Percentiles rank a stretch among this genome's conserved stretches.
phyloP scores from a whole-genome alignment of 1,140 invertebrate genomes.

The Colletes latitarsis region DNA sequence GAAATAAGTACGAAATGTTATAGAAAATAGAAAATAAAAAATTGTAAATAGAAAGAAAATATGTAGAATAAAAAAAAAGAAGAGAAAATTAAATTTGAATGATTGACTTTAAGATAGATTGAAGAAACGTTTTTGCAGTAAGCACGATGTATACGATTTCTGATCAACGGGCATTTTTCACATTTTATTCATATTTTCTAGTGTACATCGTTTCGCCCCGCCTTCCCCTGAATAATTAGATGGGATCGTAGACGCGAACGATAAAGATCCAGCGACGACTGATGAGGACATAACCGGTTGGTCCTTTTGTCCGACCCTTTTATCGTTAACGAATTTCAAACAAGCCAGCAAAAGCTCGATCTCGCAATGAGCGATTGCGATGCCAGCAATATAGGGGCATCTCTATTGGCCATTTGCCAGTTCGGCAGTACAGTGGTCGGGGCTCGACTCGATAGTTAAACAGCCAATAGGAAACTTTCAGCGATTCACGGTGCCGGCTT shows the following conservation, averaged over 20 bases:
- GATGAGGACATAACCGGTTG: constrained; percentile 46
- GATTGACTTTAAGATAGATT: no score
- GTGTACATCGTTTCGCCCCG: no score
- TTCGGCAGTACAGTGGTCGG: constrained; percentile 34
- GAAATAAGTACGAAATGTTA: no score
- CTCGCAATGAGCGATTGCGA: constrained; percentile 49
- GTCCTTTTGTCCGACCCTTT: constrained; percentile 43
- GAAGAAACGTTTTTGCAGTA: no score
- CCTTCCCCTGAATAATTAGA: no score
- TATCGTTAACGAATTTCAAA: constrained; percentile 59
- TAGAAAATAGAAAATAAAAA: no score
- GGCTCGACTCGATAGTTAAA: constrained; percentile 48
- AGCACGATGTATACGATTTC: no score
- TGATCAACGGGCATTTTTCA: no score
- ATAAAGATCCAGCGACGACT: constrained; percentile 38
- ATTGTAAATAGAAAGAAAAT: no score
- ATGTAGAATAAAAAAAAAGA: no score
- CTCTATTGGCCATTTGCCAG: constrained; percentile 60
- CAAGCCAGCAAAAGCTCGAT: constrained; percentile 39
- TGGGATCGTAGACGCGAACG: background rate
- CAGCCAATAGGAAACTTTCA: constrained; percentile 62
- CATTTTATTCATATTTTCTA: no score
- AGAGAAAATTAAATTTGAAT: no score
- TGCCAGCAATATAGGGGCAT: constrained; percentile 37
- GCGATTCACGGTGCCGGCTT: constrained; percentile 49